Evolutionary conservation across 2,888 invertebrate genomes (phyloP), one percentile per base, ranked within the genome.

Genomic region (Zygothrica quintamaculata): DNA sequence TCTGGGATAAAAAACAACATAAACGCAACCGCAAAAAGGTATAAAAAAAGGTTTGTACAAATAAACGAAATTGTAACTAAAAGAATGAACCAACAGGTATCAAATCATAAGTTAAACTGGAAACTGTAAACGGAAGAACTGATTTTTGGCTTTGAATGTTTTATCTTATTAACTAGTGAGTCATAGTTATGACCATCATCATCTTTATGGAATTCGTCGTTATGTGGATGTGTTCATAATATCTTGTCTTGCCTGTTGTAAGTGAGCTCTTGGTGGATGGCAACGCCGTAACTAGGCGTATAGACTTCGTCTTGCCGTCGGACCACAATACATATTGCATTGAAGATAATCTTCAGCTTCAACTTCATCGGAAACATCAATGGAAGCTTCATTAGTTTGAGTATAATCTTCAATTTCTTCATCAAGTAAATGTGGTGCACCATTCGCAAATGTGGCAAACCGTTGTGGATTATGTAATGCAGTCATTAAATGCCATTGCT

Each of bases 371-470:
- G 56, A 36, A 8, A 79, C 87, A 1, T 70, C 53, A 55, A 78
- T 62, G 0, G 88, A 84, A 3, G 80, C 78, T 88, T 97, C 97
- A 88, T 97, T 96, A 60, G 95, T 93, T 25, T 95, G 87, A 0
- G 86, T 76, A 25, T 80, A 84, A 11, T 84, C 77, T 9, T 86
- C 86, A 3, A 96, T 93, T 90, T 98, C 98, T 9, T 95, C 93
- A 80, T 97, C 96, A 61, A 93, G 94, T 12, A 98, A 91, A 90
- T 98, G 98, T 0, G 95, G 95, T 47, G 94, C 93, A 0, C 97
- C 97, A 90, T 96, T 96, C 29, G 98, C 94, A 91, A 98, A 98
- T 55, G 94, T 94, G 0, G 97, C 97, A 92, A 98, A 98, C 13
- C 89, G 80, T 43, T 85, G 25, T 0, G 90, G 90, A 77, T 90